Percentiles rank a stretch among this genome's conserved stretches.
Conservation (phyloP, 2,113 vertebrate species). For the Gambusia affinis region DNA sequence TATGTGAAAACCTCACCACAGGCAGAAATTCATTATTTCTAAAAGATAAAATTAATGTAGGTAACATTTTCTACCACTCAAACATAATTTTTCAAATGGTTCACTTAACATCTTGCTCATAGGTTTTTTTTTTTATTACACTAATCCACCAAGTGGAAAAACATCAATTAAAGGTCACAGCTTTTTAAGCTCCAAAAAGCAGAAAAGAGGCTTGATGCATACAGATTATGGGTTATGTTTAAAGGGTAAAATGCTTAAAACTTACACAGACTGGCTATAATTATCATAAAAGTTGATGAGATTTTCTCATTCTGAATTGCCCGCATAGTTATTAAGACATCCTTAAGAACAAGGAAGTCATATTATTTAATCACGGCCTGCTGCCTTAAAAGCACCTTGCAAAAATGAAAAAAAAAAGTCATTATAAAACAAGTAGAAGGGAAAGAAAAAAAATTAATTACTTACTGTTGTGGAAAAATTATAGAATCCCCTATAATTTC, state of each 20-base stretch:
- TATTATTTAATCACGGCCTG: neutral
- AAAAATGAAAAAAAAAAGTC: neutral
- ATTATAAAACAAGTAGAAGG: too few species aligned
- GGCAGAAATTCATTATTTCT: neutral
- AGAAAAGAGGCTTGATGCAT: conserved; percentile 8
- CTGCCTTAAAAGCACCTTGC: neutral
- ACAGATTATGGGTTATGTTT: conserved; percentile 4
- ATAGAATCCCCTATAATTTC: too few species aligned
- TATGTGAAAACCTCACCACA: conserved; percentile 3
- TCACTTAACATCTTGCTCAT: neutral
- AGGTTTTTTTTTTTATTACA: conserved; percentile 11
- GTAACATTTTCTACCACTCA: conserved; percentile 11
- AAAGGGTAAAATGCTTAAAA: conserved; percentile 21
- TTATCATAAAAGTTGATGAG: conserved; percentile 2
- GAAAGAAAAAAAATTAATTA: too few species aligned
- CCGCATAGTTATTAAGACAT: neutral
- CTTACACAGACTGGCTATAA: conserved; percentile 1
- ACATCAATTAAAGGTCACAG: conserved; percentile 36
- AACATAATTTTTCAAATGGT: conserved; percentile 13
- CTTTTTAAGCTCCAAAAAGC: conserved; percentile 27
- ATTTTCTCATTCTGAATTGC: neutral
- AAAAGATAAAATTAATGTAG: neutral
- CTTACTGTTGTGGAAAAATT: too few species aligned
- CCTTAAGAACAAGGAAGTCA: neutral
- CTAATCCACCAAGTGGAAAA: conserved; percentile 15